These are phyloP conservation scores for Myanophis thanlyinensis DNA, from an alignment of 2,113 vertebrate species.

Conservation along the genomic window DNA sequence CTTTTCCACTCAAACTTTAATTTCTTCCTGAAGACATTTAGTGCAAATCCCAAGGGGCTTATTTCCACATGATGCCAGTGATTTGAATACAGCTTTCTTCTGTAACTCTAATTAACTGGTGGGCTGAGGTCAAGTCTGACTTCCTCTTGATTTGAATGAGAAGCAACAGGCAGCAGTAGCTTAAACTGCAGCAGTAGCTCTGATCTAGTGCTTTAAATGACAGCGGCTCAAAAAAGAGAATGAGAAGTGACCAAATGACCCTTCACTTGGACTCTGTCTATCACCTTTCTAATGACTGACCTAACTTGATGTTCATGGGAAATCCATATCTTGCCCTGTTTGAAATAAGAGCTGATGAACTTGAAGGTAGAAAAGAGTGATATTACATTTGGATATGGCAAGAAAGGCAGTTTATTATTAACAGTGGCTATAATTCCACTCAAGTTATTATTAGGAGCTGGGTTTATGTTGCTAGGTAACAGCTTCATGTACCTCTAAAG, in stretches of 20 bases:
- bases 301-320: neutral
- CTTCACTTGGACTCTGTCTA: neutral
- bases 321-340: neutral
- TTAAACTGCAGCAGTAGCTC: neutral
- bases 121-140: neutral
- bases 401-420: neutral
- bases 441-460: slow-evolving; percentile 15
- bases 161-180: neutral
- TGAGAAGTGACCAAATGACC: neutral
- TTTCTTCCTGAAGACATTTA: slow-evolving; percentile 48
- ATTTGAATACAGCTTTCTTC: slow-evolving; percentile 17
- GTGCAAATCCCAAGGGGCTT: slow-evolving; percentile 25
- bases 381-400: neutral
- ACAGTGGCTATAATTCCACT: neutral
- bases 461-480: slow-evolving; percentile 47
- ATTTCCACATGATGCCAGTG: slow-evolving; percentile 28
- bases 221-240: neutral
- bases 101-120: slow-evolving; percentile 25
- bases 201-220: neutral
- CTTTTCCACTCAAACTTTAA: slow-evolving; percentile 41
- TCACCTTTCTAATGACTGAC: neutral
- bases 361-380: neutral
- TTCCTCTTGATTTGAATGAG: neutral
- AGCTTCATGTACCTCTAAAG: neutral
- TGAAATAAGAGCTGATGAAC: neutral